Conservation (phyloP, 2,113 vertebrate genomes). For the Apeltes quadracus region DNA sequence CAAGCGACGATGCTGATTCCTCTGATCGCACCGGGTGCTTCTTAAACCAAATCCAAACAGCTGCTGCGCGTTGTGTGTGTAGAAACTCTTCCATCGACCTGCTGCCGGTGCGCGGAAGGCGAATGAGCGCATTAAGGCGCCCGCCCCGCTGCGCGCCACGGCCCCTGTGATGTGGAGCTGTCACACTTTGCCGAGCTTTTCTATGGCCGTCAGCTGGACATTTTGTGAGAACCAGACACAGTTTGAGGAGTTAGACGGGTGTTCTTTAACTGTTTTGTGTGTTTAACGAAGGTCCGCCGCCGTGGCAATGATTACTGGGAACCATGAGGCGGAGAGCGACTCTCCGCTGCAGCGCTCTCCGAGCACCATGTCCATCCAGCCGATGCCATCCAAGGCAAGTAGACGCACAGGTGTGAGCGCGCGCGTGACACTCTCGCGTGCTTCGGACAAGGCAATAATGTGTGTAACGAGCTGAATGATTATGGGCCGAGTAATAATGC, state of each 20-base stretch:
- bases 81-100: background rate
- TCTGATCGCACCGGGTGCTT: background rate
- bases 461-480: background rate
- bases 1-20: slow-evolving; percentile 1
- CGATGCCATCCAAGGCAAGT: slow-evolving; percentile 85
- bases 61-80: background rate
- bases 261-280: slow-evolving; percentile 3
- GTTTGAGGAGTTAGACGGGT: slow-evolving; percentile 37
- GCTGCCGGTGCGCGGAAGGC: slow-evolving; percentile 9
- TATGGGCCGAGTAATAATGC: too few relatives aligned
- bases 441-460: background rate
- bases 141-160: slow-evolving; percentile 43
- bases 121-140: slow-evolving; percentile 27
- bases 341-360: slow-evolving; percentile 81
- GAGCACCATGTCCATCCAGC: slow-evolving; percentile 82
- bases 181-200: slow-evolving; percentile 15
- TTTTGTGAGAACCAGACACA: slow-evolving; percentile 1
- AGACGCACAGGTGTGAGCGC: background rate
- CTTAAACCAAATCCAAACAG: slow-evolving; percentile 13
- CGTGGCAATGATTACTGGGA: slow-evolving; percentile 81
- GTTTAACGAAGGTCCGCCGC: background rate
- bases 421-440: background rate
- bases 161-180: slow-evolving; percentile 38
- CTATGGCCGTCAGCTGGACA: slow-evolving; percentile 7
- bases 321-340: slow-evolving; percentile 85